These are phyloP conservation scores for Leptoteleia sp. DNA, from an alignment of 1,140 invertebrate genomes.

Conservation along the genomic window DNA sequence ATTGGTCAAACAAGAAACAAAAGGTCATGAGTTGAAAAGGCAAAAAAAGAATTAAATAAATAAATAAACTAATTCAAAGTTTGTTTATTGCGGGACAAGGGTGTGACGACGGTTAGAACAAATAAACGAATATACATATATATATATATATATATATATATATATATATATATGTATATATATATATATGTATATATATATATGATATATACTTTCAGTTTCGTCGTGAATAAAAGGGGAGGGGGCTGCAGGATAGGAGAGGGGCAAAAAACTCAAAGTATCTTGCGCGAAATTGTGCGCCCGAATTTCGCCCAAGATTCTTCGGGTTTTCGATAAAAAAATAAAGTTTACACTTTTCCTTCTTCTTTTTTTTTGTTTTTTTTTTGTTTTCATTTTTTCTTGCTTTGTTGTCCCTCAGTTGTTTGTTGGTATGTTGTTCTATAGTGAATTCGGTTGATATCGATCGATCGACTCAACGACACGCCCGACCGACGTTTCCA, in stretches of 20 bases:
- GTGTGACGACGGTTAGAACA: no score
- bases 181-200: no score
- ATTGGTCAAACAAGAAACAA: slow-evolving; percentile 32
- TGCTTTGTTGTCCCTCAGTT: slow-evolving; percentile 17
- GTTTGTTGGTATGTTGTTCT: not conserved
- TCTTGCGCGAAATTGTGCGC: slow-evolving; percentile 25
- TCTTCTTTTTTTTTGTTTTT: no score
- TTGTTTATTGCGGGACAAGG: no score
- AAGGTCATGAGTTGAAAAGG: slow-evolving; percentile 21
- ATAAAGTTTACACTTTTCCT: not conserved
- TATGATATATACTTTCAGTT: no score
- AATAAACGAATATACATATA: slow-evolving; percentile 7
- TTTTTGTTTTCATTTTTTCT: no score
- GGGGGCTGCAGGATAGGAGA: not conserved
- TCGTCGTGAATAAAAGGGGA: no score
- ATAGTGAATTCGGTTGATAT: not conserved
- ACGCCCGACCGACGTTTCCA: no score
- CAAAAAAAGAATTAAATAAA: no score
- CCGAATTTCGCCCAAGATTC: slow-evolving; percentile 27
- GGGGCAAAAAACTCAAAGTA: slow-evolving; percentile 13
- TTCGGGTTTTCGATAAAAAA: not conserved
- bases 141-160: not conserved
- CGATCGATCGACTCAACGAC: no score
- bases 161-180: no score
- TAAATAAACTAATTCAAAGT: no score